Evolutionary conservation across 2,113 vertebrate genomes (phyloP).

Genomic region (Sinocyclocheilus grahami): DNA sequence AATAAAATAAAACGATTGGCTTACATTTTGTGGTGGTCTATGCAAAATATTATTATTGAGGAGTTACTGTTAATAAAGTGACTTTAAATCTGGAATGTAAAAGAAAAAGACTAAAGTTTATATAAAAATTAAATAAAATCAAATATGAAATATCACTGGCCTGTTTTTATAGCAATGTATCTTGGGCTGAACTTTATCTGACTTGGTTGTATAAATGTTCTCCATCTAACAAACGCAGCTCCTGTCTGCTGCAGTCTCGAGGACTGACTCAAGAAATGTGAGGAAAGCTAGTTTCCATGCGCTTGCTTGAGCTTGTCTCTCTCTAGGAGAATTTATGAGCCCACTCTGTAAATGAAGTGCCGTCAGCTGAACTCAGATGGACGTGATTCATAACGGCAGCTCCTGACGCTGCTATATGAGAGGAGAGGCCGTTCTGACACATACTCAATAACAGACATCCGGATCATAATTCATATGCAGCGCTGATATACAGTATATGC

Average conservation of each 20-base stretch:
- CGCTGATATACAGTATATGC: background rate
- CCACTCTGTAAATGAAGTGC: background rate
- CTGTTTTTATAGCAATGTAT: too few species aligned
- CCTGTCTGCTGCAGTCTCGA: background rate
- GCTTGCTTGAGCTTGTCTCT: background rate
- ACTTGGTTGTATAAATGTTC: too few species aligned
- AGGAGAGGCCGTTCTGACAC: background rate
- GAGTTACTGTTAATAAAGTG: background rate
- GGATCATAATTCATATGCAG: background rate
- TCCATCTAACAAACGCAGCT: too few species aligned
- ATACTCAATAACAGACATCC: background rate
- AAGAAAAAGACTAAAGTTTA: too few species aligned
- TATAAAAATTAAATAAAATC: too few species aligned
- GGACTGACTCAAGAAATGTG: background rate
- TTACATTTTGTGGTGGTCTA: background rate
- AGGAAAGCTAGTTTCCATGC: conserved; percentile 11
- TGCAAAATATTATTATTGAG: background rate
- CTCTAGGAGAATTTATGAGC: background rate
- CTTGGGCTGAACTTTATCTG: too few species aligned
- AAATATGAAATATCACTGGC: too few species aligned
- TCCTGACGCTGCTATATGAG: background rate
- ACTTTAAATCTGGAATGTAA: background rate
- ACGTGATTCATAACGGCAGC: background rate
- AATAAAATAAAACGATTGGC: too few species aligned
- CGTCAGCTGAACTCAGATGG: background rate